These are phyloP conservation scores for Parauchenoglanis ngamensis DNA, from an alignment of 2,797 vertebrate genomes.

Conservation along the genomic window DNA sequence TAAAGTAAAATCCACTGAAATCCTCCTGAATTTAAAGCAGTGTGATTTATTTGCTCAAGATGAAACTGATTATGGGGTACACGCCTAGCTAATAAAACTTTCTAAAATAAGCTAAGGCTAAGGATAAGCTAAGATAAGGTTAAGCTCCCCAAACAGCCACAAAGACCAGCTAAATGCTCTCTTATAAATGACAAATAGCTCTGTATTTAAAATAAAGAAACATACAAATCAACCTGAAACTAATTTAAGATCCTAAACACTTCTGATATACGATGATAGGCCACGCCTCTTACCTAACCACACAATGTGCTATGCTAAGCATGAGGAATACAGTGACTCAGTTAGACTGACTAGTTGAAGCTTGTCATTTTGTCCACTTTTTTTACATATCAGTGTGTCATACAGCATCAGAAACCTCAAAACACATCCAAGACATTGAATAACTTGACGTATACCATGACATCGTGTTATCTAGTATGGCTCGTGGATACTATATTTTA, in stretches of 20 bases:
- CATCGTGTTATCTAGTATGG: not conserved
- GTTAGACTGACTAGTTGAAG: too few relatives aligned
- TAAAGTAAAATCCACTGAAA: not conserved
- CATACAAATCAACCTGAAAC: not conserved
- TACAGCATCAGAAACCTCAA: too few relatives aligned
- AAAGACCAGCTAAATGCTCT: not conserved
- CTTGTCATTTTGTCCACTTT: too few relatives aligned
- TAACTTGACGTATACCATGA: too few relatives aligned
- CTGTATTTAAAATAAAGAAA: not conserved
- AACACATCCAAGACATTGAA: too few relatives aligned
- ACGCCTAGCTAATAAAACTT: not conserved
- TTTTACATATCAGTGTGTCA: too few relatives aligned
- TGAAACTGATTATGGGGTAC: not conserved
- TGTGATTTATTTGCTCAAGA: not conserved
- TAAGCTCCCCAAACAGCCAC: not conserved
- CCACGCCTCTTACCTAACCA: not conserved
- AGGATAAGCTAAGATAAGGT: not conserved
- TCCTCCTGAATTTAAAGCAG: constrained; percentile 5
- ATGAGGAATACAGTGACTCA: too few relatives aligned
- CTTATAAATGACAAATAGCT: not conserved
- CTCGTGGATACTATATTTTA: not conserved
- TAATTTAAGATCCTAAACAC: not conserved
- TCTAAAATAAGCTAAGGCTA: not conserved
- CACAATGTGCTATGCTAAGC: not conserved
- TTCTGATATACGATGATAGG: not conserved